A percentile compares a stretch with the other conserved stretches of the same genome.
phyloP scores from a whole-genome alignment of 1,140 invertebrate species.

The Neotoxoptera formosana region DNA sequence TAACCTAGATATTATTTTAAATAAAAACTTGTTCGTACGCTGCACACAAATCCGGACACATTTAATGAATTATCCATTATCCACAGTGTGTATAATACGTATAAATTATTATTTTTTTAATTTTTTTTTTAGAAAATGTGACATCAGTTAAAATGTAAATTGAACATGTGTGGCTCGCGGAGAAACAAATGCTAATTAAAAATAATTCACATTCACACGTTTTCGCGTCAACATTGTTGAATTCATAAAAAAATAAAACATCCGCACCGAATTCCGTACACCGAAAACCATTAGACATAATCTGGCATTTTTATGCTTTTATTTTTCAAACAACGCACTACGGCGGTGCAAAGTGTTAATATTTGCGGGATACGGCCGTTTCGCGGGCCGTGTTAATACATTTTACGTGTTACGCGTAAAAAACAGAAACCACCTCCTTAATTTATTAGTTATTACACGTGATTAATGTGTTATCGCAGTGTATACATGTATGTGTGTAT shows the following conservation, averaged over 20 bases:
- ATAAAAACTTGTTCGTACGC: neutral
- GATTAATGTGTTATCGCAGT: neutral
- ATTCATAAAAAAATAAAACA: neutral
- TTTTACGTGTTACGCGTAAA: neutral
- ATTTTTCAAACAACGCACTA: neutral
- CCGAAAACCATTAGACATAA: neutral
- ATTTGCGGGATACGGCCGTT: neutral
- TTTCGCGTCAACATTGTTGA: neutral
- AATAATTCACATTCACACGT: constrained; percentile 10
- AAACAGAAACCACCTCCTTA: constrained; percentile 3
- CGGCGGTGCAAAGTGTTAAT: neutral
- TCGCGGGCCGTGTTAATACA: neutral
- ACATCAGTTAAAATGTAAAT: neutral
- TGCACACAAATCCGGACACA: neutral
- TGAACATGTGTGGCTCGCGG: neutral
- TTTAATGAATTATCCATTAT: too few species aligned
- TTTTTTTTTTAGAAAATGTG: neutral
- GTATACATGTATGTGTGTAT: neutral
- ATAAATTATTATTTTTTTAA: neutral
- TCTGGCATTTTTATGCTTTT: neutral
- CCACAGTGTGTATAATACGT: neutral
- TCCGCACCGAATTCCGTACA: neutral
- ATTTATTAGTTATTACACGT: neutral
- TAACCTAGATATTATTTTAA: neutral
- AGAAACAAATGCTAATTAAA: neutral